Evolutionary conservation across 1,140 invertebrate species (phyloP), one percentile per base, ranked within the genome.

Genomic region (Triops cancriformis): DNA sequence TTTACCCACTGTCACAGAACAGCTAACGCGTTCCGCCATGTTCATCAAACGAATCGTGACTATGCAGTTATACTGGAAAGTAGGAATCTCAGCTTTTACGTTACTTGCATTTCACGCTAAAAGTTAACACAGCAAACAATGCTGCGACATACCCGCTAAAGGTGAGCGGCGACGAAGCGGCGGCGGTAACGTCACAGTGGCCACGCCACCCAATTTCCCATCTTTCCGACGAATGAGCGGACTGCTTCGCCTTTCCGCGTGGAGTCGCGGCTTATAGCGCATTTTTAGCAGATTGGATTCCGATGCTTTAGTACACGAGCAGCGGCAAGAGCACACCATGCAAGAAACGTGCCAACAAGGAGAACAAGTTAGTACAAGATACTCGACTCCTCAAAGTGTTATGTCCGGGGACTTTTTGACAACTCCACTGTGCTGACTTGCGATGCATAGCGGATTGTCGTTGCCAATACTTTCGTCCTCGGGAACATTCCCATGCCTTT

Each of bases 251-350:
- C 90, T 89, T 83, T 75, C 94, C 90, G 80, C 94, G 89, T 86
- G 96, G 94, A 87, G 95, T 93, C 82, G 97, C 93, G 85, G 95
- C 93, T 87, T 96, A 94, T 89, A 89, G 83, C 95, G 92, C 86
- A 97, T 93, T 89, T 98, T 98, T 86, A 96, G 89, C 86, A 97
- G 90, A 89, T 98, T 98, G 81, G 96, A 95, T 90, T 98, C 96
- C 86, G 96, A 98, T 83, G 95, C 96, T 97, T 90, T 85, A 86
- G 80, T 80, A 27, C 80, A 84, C 83, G 84, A 31, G 73, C 73
- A 18, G n/a, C 37, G 37, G 12, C 27, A 45, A 23, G 26, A 76
- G 37, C 28, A 43, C 9, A 42, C 26, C 74, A 76, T 31, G 45
- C 37, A 26, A 42, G 27, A 45, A 51, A 14, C 37, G 76, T 51